Evolutionary conservation across 2,888 invertebrate species (phyloP).

Genomic region (Cordilura impudica): DNA sequence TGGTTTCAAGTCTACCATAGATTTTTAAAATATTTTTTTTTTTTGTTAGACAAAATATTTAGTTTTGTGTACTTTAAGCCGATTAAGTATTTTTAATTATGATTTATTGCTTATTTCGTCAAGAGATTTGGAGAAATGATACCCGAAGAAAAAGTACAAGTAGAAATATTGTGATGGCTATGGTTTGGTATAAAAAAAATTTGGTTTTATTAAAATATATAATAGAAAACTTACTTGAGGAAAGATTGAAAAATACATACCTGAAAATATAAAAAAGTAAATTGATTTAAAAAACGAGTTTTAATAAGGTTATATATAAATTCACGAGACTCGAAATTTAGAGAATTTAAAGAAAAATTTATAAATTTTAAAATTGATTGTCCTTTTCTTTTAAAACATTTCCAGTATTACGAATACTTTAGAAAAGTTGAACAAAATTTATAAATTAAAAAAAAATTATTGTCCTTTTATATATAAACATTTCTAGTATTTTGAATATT

Average conservation of each 20-base stretch:
- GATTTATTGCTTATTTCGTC: slow-evolving; percentile 45
- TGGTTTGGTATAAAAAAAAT: slow-evolving; percentile 8
- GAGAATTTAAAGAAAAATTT: no score
- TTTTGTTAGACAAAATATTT: slow-evolving; percentile 6
- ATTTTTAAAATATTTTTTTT: no score
- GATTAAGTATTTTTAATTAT: slow-evolving; percentile 58
- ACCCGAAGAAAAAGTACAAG: background rate
- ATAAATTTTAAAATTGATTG: background rate
- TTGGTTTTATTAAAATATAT: background rate
- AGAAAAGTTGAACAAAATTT: no score
- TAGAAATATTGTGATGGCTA: slow-evolving; percentile 39
- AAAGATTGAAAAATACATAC: slow-evolving; percentile 30
- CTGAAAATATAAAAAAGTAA: slow-evolving; percentile 39
- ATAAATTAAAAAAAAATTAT: no score
- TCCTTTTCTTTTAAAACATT: no score
- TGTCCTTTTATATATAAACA: no score
- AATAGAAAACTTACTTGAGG: slow-evolving; percentile 27
- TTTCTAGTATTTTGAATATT: no score
- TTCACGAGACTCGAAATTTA: no score
- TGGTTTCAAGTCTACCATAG: slow-evolving; percentile 16
- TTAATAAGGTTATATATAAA: no score
- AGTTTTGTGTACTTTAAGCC: slow-evolving; percentile 45
- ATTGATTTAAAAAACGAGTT: no score
- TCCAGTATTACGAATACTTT: no score
- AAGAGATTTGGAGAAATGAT: background rate